These are phyloP conservation scores for Parnassius mnemosyne DNA, from an alignment of 2,888 invertebrate genomes.

Conservation along the genomic window DNA sequence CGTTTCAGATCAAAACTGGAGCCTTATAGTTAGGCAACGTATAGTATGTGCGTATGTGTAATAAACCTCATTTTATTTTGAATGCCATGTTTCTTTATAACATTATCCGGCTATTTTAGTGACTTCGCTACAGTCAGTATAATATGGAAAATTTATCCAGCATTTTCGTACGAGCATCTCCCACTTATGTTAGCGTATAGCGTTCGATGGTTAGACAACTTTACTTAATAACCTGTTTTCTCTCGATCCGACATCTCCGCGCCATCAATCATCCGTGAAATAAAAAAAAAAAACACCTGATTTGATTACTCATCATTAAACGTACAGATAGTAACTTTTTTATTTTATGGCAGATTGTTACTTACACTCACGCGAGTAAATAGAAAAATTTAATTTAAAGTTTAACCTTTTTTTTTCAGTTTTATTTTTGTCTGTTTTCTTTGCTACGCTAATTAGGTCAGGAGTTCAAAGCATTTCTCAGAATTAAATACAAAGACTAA, in stretches of 20 bases:
- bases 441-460: no score
- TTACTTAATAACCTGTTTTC: constrained; percentile 56
- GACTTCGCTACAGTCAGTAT: no score
- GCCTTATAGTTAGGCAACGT: no score
- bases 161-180: no score
- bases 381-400: constrained; percentile 18
- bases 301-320: constrained; percentile 60
- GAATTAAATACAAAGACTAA: no score
- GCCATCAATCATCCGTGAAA: constrained; percentile 59
- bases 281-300: constrained; percentile 64
- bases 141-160: no score
- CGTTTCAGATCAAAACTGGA: no score
- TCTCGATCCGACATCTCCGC: constrained; percentile 47
- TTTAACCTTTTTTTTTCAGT: constrained; percentile 16
- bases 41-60: no score
- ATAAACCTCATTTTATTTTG: no score
- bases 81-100: no score
- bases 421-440: constrained; percentile 14
- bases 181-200: background rate
- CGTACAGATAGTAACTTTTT: constrained; percentile 30
- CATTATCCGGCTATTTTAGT: no score
- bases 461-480: no score
- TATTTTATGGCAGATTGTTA: constrained; percentile 17
- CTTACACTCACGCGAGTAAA: constrained; percentile 30
- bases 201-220: background rate